Percentiles rank a stretch among this genome's conserved stretches.
These are phyloP conservation scores for Isoperla grammatica DNA, from an alignment of 2,888 invertebrate genomes.

Conservation along the genomic window DNA sequence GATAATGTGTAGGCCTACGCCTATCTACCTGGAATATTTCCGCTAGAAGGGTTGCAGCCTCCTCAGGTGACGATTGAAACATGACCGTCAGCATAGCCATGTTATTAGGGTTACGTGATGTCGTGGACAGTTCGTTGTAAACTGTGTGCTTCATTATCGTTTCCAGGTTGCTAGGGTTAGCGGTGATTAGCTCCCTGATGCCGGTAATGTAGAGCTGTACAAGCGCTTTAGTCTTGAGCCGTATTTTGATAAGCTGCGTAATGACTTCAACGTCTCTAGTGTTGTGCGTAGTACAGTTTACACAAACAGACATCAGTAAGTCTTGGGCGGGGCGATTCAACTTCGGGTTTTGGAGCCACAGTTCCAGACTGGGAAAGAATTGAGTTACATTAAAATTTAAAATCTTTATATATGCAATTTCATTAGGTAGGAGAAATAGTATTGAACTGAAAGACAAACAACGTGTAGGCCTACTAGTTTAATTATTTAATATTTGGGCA, in stretches of 20 bases:
- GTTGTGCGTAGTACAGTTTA: slow-evolving; percentile 73
- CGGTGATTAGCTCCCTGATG: slow-evolving; percentile 82
- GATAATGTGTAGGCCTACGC: too few relatives aligned
- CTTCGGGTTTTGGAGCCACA: slow-evolving; percentile 96
- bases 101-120: slow-evolving; percentile 89
- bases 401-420: too few relatives aligned
- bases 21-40: slow-evolving; percentile 65
- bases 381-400: background rate
- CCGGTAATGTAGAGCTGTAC: slow-evolving; percentile 84
- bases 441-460: too few relatives aligned
- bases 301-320: slow-evolving; percentile 81
- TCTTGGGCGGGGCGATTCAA: slow-evolving; percentile 88
- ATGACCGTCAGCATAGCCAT: slow-evolving; percentile 86
- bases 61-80: slow-evolving; percentile 77
- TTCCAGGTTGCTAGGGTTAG: slow-evolving; percentile 77
- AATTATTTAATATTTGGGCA: too few relatives aligned
- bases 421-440: too few relatives aligned
- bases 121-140: slow-evolving; percentile 92
- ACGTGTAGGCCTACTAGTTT: background rate
- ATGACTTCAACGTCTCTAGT: slow-evolving; percentile 70
- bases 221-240: slow-evolving; percentile 89
- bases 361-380: slow-evolving; percentile 62
- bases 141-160: slow-evolving; percentile 86
- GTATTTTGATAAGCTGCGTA: slow-evolving; percentile 78
- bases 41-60: slow-evolving; percentile 75